Evolutionary conservation across 2,888 invertebrate species (phyloP).

Genomic region (Tipula unca): DNA sequence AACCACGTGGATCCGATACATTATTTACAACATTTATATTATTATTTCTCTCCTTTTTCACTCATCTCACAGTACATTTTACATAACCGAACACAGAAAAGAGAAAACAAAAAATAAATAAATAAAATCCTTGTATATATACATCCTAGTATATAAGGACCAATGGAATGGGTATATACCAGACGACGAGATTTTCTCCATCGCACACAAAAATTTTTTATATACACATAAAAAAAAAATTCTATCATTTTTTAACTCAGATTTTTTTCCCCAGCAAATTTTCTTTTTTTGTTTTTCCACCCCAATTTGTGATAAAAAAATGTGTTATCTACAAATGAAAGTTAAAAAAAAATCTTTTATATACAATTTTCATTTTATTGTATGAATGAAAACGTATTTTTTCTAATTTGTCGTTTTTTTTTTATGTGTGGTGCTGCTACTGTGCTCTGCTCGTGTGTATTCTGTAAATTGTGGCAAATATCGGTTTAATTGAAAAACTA

Average conservation of each 20-base stretch:
- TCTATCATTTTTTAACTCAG: background rate
- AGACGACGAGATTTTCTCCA: background rate
- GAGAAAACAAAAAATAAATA: constrained; percentile 8
- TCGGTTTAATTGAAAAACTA: constrained; percentile 14
- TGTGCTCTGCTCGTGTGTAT: background rate
- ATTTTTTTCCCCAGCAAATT: background rate
- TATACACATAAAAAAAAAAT: background rate
- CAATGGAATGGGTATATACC: background rate
- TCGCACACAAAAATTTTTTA: background rate
- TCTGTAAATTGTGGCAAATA: background rate
- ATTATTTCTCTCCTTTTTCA: background rate
- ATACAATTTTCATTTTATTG: background rate
- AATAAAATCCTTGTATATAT: background rate
- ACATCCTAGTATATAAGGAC: background rate
- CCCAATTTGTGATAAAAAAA: background rate
- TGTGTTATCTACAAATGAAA: constrained; percentile 14
- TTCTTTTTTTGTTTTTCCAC: background rate
- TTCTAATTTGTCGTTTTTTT: background rate
- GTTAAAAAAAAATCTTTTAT: background rate
- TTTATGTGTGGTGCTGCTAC: background rate
- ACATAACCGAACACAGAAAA: background rate
- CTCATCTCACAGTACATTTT: background rate
- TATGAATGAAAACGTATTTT: constrained; percentile 14
- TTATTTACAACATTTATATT: constrained; percentile 1
- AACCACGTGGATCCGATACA: constrained; percentile 15